phyloP scores from a whole-genome alignment of 35 echinoderm and acorn worm genomes.

The Patiria miniata region DNA sequence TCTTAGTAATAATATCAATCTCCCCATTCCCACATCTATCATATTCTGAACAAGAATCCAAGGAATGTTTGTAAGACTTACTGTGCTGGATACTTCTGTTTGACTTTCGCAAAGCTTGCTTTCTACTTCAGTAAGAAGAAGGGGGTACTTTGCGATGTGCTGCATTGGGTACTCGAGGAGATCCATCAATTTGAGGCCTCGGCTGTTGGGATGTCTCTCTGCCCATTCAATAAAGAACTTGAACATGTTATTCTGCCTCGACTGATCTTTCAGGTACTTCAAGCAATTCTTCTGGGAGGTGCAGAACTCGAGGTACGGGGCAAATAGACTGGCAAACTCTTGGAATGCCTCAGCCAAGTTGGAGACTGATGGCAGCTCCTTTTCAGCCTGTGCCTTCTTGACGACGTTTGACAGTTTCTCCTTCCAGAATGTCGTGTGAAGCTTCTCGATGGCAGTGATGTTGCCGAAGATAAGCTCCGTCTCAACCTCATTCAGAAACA shows the following conservation, averaged over 20 bases:
- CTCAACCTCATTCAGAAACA: slow-evolving; percentile 22
- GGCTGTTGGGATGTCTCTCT: slow-evolving; percentile 47
- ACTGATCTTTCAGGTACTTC: slow-evolving; percentile 58
- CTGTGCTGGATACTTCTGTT: slow-evolving; percentile 41
- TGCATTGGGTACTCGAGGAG: slow-evolving; percentile 91
- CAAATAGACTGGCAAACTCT: slow-evolving; percentile 55
- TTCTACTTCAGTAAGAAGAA: slow-evolving; percentile 60
- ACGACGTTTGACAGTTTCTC: slow-evolving; percentile 41
- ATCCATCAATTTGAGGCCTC: slow-evolving; percentile 53
- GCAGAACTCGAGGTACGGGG: slow-evolving; percentile 74
- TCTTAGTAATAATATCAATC: too few relatives aligned
- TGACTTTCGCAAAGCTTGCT: slow-evolving; percentile 61
- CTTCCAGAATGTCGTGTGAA: slow-evolving; percentile 60
- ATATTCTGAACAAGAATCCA: too few relatives aligned
- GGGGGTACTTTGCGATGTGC: slow-evolving; percentile 76
- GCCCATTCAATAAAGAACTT: slow-evolving; percentile 77
- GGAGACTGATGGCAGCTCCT: neutral
- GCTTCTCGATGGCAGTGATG: slow-evolving; percentile 37
- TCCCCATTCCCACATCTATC: too few relatives aligned
- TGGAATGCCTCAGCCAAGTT: slow-evolving; percentile 49
- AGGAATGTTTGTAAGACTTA: slow-evolving; percentile 32
- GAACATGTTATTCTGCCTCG: slow-evolving; percentile 58
- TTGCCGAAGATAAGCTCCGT: slow-evolving; percentile 64
- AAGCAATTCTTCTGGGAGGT: slow-evolving; percentile 59
- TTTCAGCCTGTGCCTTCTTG: slow-evolving; percentile 1